Base-by-base conservation (phyloP, 2,888 invertebrate genomes). In the Plagodis pulveraria region DNA sequence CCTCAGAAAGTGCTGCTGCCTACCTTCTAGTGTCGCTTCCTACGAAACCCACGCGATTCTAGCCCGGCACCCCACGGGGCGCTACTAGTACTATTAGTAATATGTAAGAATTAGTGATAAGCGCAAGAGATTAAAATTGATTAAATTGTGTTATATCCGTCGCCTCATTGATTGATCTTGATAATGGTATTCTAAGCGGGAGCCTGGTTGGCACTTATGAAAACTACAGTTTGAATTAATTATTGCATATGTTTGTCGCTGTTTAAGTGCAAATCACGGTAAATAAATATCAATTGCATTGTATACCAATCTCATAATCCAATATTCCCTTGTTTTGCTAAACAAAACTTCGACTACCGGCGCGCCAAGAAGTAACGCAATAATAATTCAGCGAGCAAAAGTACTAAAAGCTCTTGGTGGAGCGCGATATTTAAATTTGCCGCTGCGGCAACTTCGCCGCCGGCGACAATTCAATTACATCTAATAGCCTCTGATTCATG, bases 401-500 rank as follows among this genome's bases (percentile, higher is more conserved):
- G 78, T 81, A 76, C 80, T 79, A 75, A 79, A 83, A 88, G 80
- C 80, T 81, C 84, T 80, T 80, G 84, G 80, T 80, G 80, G 80
- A 87, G 84, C 84, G 84, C 78, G 85, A 91, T 90, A 91, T 91
- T 91, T 91, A 91, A 91, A 91, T 91, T 89, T 78, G 80, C 80
- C 80, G 80, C 80, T 81, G 87, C 84, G 80, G 77, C 83, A 89
- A 89, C 87, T 90, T 85, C 81, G 83, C 86, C 84, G 84, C 83
- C 88, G 77, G 84, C 86, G 89, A 84, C 87, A 86, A 91, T 92
- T 91, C 90, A 91, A 92, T 91, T 92, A 92, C 88, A 89, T 89
- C 87, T 91, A 91, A 92, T 92, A 91, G 91, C 90, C 89, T 80
- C 89, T 91, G 91, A 92, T 92, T 92, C 91, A 91, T 91, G 91